Base-by-base conservation (phyloP, 2,888 invertebrate species). In the Troides aeacus region DNA sequence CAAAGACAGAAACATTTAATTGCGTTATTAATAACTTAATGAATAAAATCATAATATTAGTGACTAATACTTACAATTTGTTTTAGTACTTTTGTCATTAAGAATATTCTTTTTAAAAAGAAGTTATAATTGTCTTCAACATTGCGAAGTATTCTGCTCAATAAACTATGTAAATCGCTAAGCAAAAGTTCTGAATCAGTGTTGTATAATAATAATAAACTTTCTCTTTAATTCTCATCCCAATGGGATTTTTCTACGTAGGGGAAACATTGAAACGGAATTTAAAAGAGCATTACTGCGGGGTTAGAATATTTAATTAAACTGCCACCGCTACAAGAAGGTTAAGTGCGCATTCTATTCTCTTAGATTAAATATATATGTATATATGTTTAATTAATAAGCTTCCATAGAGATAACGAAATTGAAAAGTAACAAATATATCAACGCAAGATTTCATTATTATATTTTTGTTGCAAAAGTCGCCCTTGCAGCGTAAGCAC, bases 281-380 rank as follows among this genome's bases (percentile, higher is more conserved):
- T 53, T n/a, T 53, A 53, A 53, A 53, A 53, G 53, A 53, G 53
- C 53, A 53, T 53, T 53, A 53, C 53, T 53, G 53, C 53, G 53
- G 53, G 18, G 8, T 53, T 53, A 53, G 53, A 53, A 53, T 53
- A 53, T 53, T 53, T 53, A 53, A 53, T 53, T 53, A 53, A 53
- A 53, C 1, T 17, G 53, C 53, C 53, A n/a, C 18, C n/a, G n/a
- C 7, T 53, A 53, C 53, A 1, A 18, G n/a, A n/a, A 53, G 15
- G 46, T 46, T 46, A 1, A 53, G 53, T 53, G 7, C 18, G 53
- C 7, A 53, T 53, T 53, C n/a, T 18, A 53, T 53, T n/a, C 53
- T n/a, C 53, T 53, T 6, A 53, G n/a, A 18, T n/a, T 53, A 53
- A 18, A 53, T 46, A 46, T n/a, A n/a, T 18, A n/a, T 53, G 3